Base-by-base conservation (phyloP, 2,797 vertebrate species). In the Danio choprae region DNA sequence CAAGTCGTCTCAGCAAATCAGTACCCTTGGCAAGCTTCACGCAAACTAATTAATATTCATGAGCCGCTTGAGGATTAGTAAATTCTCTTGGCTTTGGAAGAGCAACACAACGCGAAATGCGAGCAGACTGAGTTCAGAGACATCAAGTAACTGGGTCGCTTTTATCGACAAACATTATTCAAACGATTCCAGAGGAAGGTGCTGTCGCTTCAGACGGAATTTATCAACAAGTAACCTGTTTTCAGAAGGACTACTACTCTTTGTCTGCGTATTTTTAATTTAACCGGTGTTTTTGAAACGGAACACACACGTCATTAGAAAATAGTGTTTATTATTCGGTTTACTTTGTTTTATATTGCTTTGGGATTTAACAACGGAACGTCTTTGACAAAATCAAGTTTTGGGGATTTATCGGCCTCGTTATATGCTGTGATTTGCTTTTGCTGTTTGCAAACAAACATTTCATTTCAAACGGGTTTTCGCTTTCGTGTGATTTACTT, bases 41-140 rank as follows among this genome's bases (percentile, higher is more conserved):
- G 20, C 18, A 18, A 40, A 4, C 40, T 73, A 46, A 73, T 73
- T 73, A 48, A 73, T 80, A 80, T 80, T 80, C 69, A 73, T 80
- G 69, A 73, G 48, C 55, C 18, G 6, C 2, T 51, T 20, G 63
- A 15, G 77, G 67, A 29, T 63, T 71, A 15, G 56, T 41, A 48
- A 69, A 29, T 8, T 12, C 9, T 15, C 40, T 0, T 48, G 74
- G 44, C 46, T 1, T 4, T 44, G 10, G 18, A n/a, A 71, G 59
- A 51, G 51, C 22, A 48, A 67, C 64, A 58, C 12, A 7, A 38
- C 11, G 78, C 69, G 16, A 15, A 70, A 60, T 29, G 36, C n/a
- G 16, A 67, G 22, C 44, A 11, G 5, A 40, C 20, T 60, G 63
- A 55, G 58, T 63, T 53, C 55, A 63, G 29, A 41, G 77, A 70